Conservation (phyloP, 1,140 invertebrate species). For the Stegodyphus dumicola region DNA sequence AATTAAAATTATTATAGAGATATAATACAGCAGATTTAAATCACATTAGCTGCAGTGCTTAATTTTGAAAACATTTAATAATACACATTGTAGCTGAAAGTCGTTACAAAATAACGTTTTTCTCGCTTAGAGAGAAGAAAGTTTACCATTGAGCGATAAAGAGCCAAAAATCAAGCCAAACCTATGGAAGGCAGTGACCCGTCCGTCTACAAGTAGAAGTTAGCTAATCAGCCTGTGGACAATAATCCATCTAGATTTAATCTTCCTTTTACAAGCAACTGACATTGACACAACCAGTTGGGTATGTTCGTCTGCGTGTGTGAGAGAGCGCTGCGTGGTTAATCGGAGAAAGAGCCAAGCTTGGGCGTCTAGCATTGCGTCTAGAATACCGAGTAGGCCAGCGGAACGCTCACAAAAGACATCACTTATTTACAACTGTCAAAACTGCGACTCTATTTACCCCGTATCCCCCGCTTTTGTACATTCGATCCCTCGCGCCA, state of each 20-base stretch:
- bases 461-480: conserved; percentile 15
- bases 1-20: too few relatives aligned
- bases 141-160: neutral
- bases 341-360: conserved; percentile 8
- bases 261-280: conserved; percentile 50
- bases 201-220: conserved; percentile 19
- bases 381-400: conserved; percentile 45
- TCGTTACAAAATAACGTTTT: too few relatives aligned
- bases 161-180: conserved; percentile 3
- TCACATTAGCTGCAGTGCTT: too few relatives aligned
- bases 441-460: conserved; percentile 54
- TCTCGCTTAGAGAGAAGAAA: too few relatives aligned
- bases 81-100: too few relatives aligned
- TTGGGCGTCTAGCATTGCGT: conserved; percentile 17
- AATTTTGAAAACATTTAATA: too few relatives aligned
- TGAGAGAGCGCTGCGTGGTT: conserved; percentile 7
- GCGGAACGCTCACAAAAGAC: conserved; percentile 46
- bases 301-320: conserved; percentile 6
- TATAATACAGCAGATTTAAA: too few relatives aligned
- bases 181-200: conserved; percentile 38
- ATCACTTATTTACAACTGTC: conserved; percentile 60
- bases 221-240: conserved; percentile 48
- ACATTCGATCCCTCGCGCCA: too few relatives aligned
- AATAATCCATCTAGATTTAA: conserved; percentile 61
- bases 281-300: conserved; percentile 60